A percentile compares a stretch with the other conserved stretches of the same genome.
Conservation (phyloP, 2,888 invertebrate genomes). For the Pollenia labialis region DNA sequence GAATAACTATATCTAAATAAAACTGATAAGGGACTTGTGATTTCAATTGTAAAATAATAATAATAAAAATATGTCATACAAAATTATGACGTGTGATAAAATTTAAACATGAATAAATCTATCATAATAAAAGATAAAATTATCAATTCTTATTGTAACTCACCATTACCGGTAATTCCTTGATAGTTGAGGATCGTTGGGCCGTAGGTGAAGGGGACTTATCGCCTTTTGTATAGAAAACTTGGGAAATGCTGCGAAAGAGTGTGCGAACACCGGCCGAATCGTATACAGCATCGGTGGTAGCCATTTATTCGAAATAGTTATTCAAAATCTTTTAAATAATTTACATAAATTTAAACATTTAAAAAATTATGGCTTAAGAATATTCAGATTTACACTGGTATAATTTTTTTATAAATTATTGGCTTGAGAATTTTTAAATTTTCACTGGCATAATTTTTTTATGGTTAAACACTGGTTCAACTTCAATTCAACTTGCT, state of each 20-base stretch:
- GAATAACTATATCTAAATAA: too few species aligned
- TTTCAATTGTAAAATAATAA: too few species aligned
- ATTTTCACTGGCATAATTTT: too few species aligned
- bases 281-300: constrained; percentile 77
- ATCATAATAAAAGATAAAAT: constrained; percentile 1
- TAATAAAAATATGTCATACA: too few species aligned
- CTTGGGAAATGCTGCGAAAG: constrained; percentile 81
- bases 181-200: constrained; percentile 32
- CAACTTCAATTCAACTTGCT: too few species aligned
- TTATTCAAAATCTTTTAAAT: neutral
- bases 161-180: constrained; percentile 59
- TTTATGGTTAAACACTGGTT: too few species aligned
- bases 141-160: constrained; percentile 44
- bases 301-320: constrained; percentile 58
- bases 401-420: neutral
- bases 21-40: too few species aligned
- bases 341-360: neutral
- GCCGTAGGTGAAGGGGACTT: constrained; percentile 69
- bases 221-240: constrained; percentile 77
- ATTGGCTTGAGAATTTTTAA: neutral
- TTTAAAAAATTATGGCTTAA: neutral
- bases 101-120: neutral
- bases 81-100: neutral
- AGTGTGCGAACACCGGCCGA: constrained; percentile 78
- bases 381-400: too few species aligned